Conservation (phyloP, 1,140 invertebrate species). For the Episyrphus balteatus region DNA sequence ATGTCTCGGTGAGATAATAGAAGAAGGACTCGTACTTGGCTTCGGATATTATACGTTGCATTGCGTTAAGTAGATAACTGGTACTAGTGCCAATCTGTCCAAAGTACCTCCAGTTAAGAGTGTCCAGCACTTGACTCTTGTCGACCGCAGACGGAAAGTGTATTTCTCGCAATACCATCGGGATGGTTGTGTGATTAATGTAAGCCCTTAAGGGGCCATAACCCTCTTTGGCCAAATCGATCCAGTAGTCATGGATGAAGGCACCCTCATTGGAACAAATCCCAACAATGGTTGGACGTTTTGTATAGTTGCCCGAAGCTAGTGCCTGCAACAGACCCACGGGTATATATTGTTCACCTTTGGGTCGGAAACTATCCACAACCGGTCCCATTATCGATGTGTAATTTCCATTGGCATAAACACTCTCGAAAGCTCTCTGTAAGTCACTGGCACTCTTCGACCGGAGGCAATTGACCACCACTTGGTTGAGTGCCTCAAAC, state of each 20-base stretch:
- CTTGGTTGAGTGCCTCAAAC: slow-evolving; percentile 28
- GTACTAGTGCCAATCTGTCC: slow-evolving; percentile 6
- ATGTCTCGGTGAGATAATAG: slow-evolving; percentile 20
- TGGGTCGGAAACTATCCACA: slow-evolving; percentile 44
- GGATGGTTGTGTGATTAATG: slow-evolving; percentile 40
- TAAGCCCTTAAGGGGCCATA: slow-evolving; percentile 38
- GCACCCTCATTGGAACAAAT: slow-evolving; percentile 48
- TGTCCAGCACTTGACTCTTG: slow-evolving; percentile 28
- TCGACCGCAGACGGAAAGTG: slow-evolving; percentile 13
- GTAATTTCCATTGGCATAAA: slow-evolving; percentile 46
- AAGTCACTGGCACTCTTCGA: slow-evolving; percentile 43
- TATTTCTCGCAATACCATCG: slow-evolving; percentile 35
- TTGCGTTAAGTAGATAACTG: slow-evolving; percentile 17
- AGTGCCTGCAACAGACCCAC: slow-evolving; percentile 38
- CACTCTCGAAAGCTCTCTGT: slow-evolving; percentile 45
- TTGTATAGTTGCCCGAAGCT: slow-evolving; percentile 35
- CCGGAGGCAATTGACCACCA: slow-evolving; percentile 48
- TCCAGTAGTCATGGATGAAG: slow-evolving; percentile 42
- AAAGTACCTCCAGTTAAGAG: slow-evolving; percentile 44
- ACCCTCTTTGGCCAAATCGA: slow-evolving; percentile 40
- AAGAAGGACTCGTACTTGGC: slow-evolving; percentile 27
- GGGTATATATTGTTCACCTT: slow-evolving; percentile 44
- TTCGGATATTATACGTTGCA: slow-evolving; percentile 30
- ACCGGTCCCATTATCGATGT: slow-evolving; percentile 44
- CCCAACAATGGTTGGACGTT: slow-evolving; percentile 46